These are phyloP conservation scores for Platysteira castanea DNA, from an alignment of 2,113 vertebrate species.

Conservation along the genomic window DNA sequence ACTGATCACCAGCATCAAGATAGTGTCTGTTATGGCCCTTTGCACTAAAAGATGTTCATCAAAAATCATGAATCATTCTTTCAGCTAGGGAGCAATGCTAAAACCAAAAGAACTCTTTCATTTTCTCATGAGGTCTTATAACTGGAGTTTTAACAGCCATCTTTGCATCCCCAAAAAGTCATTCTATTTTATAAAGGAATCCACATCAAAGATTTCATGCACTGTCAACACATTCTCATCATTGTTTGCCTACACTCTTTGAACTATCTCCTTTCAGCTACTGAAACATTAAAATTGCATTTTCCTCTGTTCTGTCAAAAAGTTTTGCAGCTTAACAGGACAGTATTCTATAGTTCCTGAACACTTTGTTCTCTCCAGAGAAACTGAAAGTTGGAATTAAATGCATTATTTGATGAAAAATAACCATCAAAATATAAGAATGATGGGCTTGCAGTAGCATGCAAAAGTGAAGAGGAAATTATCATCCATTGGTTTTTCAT, in stretches of 20 bases:
- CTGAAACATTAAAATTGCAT: slow-evolving; percentile 27
- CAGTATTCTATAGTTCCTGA: background rate
- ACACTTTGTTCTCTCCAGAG: background rate
- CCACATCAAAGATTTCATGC: slow-evolving; percentile 37
- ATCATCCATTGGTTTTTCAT: background rate
- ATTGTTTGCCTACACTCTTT: slow-evolving; percentile 28
- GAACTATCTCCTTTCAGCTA: slow-evolving; percentile 11
- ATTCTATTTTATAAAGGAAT: slow-evolving; percentile 3
- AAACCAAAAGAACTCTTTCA: background rate
- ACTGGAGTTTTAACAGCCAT: background rate
- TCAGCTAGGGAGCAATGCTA: background rate
- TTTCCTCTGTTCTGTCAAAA: slow-evolving; percentile 9
- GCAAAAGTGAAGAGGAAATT: background rate
- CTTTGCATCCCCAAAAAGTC: background rate
- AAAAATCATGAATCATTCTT: background rate
- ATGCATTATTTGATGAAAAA: background rate
- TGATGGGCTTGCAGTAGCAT: background rate
- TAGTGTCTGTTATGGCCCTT: background rate
- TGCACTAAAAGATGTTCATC: background rate
- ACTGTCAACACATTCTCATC: slow-evolving; percentile 31
- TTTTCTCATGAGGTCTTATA: background rate
- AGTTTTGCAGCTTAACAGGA: background rate
- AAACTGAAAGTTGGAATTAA: background rate
- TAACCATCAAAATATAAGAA: background rate
- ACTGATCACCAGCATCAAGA: background rate